Evolutionary conservation across 2,113 vertebrate genomes (phyloP), one percentile per base, ranked within the genome.

Genomic region (Pogonocichla stellata): DNA sequence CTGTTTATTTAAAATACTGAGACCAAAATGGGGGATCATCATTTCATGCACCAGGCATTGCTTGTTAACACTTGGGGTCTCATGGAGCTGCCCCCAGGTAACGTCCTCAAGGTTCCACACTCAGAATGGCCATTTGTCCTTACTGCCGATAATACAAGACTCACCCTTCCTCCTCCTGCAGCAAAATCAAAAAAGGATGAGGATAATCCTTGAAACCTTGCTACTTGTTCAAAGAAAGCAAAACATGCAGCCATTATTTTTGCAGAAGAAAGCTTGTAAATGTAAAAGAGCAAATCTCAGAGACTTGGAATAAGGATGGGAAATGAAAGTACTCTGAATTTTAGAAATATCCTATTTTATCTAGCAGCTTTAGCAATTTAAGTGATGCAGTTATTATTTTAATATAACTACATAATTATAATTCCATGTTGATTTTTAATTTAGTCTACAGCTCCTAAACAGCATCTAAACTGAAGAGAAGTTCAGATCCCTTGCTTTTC

Each of bases 61-160:
- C 10, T 80, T 40, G 14, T 47, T 40, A 57, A 3, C 28, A 28
- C 24, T 24, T 24, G 5, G 5, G 10, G 9, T 26, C 14, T 60
- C n/a, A 14, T 3, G 3, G n/a, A 80, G 18, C 15, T 31, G 20
- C 31, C 77, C 18, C 22, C 12, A 11, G 33, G 29, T 33, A 26
- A 34, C 0, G 0, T 29, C 34, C 10, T 40, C 31, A 34, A 42
- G 9, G 16, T 24, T 66, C 43, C 34, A 33, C 58, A 15, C 9
- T 48, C 7, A 2, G 24, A 38, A 9, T 25, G 20, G 18, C 45
- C 11, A 3, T 57, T 93, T 58, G 13, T 62, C 38, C 58, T 66
- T 43, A 19, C 5, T 18, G 15, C 0, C 0, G 19, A n/a, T 61
- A 14, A 40, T 3, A 0, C 15, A 34, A 23, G 24, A 29, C 14